Percentiles rank a stretch among this genome's conserved stretches.
Evolutionary conservation across 2,113 vertebrate genomes (phyloP).

Genomic region (Myotis lucifugus): DNA sequence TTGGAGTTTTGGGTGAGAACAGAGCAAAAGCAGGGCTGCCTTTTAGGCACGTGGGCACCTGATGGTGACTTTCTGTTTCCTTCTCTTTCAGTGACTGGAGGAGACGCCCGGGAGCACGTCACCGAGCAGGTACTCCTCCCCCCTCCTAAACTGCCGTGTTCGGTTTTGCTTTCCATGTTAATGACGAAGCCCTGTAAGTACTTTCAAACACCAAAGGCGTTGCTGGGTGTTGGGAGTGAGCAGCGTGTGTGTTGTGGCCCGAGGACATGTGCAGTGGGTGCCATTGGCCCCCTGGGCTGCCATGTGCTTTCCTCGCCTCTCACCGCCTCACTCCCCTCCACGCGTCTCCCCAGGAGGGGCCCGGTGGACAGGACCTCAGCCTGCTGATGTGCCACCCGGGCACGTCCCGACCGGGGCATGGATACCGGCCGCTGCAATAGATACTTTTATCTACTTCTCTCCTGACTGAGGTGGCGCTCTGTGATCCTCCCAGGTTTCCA

Average conservation of each 20-base stretch:
- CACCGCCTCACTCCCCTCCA: background rate
- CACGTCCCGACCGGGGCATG: background rate
- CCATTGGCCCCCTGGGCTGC: background rate
- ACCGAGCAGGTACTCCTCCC: constrained; percentile 83
- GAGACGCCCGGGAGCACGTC: constrained; percentile 75
- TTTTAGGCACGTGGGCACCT: background rate
- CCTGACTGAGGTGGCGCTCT: background rate
- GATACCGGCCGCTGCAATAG: background rate
- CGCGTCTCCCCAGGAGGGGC: background rate
- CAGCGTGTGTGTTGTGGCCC: background rate
- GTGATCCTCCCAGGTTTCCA: background rate
- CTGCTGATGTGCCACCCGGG: background rate
- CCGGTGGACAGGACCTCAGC: background rate
- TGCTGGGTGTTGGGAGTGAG: background rate
- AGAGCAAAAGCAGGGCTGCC: background rate
- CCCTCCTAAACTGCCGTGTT: constrained; percentile 36
- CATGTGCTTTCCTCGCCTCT: background rate
- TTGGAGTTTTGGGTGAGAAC: background rate
- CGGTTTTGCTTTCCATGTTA: background rate
- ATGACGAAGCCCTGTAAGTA: constrained; percentile 26
- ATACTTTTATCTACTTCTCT: constrained; percentile 16
- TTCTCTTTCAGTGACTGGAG: constrained; percentile 85
- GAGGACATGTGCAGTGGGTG: background rate
- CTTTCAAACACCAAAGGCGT: background rate
- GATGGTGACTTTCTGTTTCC: constrained; percentile 65